Evolutionary conservation across 2,113 vertebrate species (phyloP).

Genomic region (Apteryx mantelli): DNA sequence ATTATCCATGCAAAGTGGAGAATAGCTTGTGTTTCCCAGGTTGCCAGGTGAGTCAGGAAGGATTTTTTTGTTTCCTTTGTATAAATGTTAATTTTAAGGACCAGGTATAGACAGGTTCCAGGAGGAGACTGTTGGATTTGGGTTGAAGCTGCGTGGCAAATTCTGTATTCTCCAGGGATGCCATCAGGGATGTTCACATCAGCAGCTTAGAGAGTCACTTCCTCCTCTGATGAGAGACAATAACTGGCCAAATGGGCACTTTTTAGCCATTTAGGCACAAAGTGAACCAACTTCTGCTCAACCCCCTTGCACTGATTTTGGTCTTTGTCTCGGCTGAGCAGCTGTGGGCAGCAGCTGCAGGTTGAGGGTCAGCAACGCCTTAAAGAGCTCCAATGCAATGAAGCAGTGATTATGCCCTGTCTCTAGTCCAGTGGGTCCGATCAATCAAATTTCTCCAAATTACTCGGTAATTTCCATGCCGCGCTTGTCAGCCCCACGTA

Average conservation of each 20-base stretch:
- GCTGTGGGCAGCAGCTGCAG: background rate
- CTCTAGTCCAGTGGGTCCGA: background rate
- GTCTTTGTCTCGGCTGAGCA: background rate
- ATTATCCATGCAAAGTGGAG: background rate
- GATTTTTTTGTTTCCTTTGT: background rate
- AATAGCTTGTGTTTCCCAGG: background rate
- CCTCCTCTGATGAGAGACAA: background rate
- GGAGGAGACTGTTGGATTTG: background rate
- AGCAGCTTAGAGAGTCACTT: background rate
- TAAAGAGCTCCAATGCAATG: background rate
- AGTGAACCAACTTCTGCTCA: background rate
- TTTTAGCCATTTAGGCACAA: background rate
- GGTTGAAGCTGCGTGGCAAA: background rate
- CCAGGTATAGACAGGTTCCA: background rate
- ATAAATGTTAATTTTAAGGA: background rate
- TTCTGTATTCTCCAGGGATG: background rate
- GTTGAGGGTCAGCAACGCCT: background rate
- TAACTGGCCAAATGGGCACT: background rate
- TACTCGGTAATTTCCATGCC: background rate
- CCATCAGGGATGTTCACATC: rapidly evolving
- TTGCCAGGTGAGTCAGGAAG: background rate
- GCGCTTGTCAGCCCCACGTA: rapidly evolving
- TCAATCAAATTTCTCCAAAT: background rate
- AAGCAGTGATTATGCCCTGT: background rate
- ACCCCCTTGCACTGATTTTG: background rate